Evolutionary conservation across 2,888 invertebrate species (phyloP), one percentile per base, ranked within the genome.

Genomic region (Eurytoma californica): DNA sequence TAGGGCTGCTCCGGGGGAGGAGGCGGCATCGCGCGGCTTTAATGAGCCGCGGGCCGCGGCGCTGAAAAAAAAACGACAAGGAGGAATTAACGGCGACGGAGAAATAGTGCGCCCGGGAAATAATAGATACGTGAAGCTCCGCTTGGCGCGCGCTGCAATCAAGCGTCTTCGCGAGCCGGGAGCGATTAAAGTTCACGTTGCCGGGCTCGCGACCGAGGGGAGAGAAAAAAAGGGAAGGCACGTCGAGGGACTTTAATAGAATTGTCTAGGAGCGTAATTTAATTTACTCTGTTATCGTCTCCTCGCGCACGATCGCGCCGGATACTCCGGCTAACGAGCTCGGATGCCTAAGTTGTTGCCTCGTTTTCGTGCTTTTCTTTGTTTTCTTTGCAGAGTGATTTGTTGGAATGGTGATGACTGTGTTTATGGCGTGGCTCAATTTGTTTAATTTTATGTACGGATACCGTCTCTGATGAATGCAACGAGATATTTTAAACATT

Each of bases 31-130:
- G 87, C 47, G 49, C 1, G 47, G n/a, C 82, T 87, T 88, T 88
- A 88, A 89, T 88, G 88, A 89, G 88, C 88, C 86, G 84, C 84
- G 80, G 86, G 87, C 83, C 79, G 84, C 77, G 24, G 24, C 24
- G 24, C 20, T 9, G 58, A 18, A 58, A 63, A 58, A 63, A 12
- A 24, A 61, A 51, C 49, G 78, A 83, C 82, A 84, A 86, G 84
- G 85, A 39, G 30, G 73, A 87, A 86, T 86, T 87, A 86, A 85
- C 85, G 82, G 67, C 53, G 79, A 67, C 60, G 75, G 72, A 77
- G 80, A 80, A 81, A 81, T 82, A 82, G 81, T 75, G 77, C 63
- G 74, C 63, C 69, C 58, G 72, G 61, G 70, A 66, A 66, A 67
- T 75, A 77, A 77, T 77, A 72, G 77, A 77, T 72, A 77, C 58